Evolutionary conservation across 2,797 vertebrate species (phyloP).

Genomic region (Sphaeramia orbicularis): DNA sequence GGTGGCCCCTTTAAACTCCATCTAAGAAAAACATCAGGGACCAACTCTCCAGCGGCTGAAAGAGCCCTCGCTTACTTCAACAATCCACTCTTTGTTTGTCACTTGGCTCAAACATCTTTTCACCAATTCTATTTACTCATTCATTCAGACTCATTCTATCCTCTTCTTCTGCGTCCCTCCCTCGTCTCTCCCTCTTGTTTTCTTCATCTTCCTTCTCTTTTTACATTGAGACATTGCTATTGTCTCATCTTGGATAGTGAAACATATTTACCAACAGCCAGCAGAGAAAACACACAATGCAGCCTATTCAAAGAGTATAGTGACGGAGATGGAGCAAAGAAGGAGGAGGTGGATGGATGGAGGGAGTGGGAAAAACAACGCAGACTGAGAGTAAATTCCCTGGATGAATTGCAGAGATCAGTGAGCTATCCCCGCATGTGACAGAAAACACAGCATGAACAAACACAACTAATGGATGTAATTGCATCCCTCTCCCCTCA

Average conservation of each 20-base stretch:
- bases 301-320: conserved; percentile 58
- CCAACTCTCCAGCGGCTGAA: conserved; percentile 53
- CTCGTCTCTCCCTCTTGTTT: conserved; percentile 16
- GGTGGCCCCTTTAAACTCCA: not conserved
- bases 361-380: conserved; percentile 8
- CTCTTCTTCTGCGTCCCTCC: conserved; percentile 40
- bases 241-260: conserved; percentile 50
- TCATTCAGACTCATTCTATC: conserved; percentile 53
- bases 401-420: conserved; percentile 46
- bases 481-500: conserved; percentile 31
- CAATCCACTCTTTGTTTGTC: conserved; percentile 64
- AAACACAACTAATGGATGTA: conserved; percentile 46
- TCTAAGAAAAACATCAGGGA: conserved; percentile 57
- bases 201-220: conserved; percentile 20
- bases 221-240: conserved; percentile 44
- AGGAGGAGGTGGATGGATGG: conserved; percentile 22
- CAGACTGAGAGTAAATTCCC: conserved; percentile 56
- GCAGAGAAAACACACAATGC: conserved; percentile 49
- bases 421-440: conserved; percentile 22
- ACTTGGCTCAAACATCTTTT: conserved; percentile 74
- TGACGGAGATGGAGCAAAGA: conserved; percentile 23
- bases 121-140: conserved; percentile 70
- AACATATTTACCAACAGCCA: conserved; percentile 69
- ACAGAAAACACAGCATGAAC: conserved; percentile 28
- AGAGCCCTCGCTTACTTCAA: conserved; percentile 41